phyloP scores from a whole-genome alignment of 2,113 vertebrate genomes.

The Pomatostomus ruficeps region DNA sequence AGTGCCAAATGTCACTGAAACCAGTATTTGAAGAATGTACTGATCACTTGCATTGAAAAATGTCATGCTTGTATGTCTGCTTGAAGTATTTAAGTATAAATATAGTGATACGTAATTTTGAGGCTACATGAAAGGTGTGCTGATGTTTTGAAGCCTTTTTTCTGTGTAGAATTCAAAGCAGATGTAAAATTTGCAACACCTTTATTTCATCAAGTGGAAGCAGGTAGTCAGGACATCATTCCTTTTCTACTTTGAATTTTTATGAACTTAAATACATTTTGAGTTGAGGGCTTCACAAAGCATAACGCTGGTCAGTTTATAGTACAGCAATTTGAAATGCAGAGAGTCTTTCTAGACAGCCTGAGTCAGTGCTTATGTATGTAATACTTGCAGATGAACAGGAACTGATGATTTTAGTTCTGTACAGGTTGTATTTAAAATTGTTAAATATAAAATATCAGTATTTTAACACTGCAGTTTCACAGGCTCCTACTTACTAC shows the following conservation, averaged over 20 bases:
- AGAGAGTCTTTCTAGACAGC: not conserved
- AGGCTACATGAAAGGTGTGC: not conserved
- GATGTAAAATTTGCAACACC: not conserved
- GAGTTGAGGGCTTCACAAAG: not conserved
- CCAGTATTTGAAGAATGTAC: not conserved
- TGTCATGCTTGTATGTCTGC: not conserved
- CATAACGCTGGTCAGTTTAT: not conserved
- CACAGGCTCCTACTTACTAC: not conserved
- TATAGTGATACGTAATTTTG: not conserved
- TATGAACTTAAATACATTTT: not conserved
- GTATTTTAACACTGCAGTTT: not conserved
- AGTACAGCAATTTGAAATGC: not conserved
- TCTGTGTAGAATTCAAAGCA: not conserved
- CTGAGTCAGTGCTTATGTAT: not conserved
- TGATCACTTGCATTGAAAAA: not conserved
- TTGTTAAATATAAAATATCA: not conserved
- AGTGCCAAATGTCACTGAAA: not conserved
- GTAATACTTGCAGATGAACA: not conserved
- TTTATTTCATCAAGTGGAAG: not conserved
- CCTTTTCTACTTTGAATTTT: not conserved
- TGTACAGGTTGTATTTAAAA: not conserved
- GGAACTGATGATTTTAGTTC: not conserved
- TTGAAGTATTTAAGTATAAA: not conserved
- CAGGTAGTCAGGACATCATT: not conserved
- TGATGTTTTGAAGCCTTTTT: not conserved